Percentiles rank a stretch among this genome's conserved stretches.
Conservation (phyloP, 2,113 vertebrate species). For the Pygoscelis antarcticus region DNA sequence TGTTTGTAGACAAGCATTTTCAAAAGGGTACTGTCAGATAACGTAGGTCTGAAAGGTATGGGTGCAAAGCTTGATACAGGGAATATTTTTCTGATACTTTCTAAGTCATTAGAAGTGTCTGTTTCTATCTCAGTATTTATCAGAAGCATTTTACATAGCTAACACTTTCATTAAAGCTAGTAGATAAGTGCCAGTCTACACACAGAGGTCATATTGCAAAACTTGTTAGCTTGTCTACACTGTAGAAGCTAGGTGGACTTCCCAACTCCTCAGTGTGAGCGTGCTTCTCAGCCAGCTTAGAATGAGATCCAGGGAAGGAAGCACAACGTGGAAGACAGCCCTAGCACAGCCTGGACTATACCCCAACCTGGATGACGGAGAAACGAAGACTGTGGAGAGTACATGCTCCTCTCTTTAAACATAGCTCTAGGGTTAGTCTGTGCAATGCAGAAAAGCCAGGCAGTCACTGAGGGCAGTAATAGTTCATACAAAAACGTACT, state of each 20-base stretch:
- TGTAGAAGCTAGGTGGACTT: not conserved
- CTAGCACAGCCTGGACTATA: not conserved
- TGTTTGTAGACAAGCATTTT: not conserved
- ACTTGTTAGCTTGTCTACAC: not conserved
- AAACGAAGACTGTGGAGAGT: not conserved
- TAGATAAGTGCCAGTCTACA: not conserved
- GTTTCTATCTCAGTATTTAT: not conserved
- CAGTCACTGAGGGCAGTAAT: not conserved
- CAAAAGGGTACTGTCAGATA: not conserved
- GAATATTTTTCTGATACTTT: not conserved
- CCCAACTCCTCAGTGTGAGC: not conserved
- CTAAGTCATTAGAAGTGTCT: not conserved
- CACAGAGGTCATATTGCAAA: rapidly evolving
- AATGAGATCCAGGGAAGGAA: not conserved
- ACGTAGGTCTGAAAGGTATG: not conserved
- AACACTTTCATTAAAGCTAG: not conserved
- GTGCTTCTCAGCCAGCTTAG: not conserved
- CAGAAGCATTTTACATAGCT: not conserved
- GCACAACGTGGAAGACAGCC: not conserved
- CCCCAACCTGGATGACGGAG: not conserved
- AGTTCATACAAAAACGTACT: not conserved
- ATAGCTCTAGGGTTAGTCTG: not conserved
- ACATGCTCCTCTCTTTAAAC: not conserved
- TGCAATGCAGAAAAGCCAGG: not conserved
- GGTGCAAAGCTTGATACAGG: not conserved